Conservation (phyloP, 2,888 invertebrate genomes). For the Piscicola geometra region DNA sequence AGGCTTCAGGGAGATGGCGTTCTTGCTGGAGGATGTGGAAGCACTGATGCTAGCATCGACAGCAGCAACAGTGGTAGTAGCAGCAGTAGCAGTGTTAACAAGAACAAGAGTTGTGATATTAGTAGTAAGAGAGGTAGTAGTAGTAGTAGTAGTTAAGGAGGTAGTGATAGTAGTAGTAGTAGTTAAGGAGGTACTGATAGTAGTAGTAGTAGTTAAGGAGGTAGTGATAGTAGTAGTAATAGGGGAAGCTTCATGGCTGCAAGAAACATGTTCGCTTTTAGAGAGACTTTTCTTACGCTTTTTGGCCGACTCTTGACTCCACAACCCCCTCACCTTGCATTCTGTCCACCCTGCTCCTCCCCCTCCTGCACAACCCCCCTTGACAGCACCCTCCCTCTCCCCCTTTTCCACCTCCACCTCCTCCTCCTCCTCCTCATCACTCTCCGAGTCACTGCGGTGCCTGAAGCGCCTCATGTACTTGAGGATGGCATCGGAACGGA, state of each 20-base stretch:
- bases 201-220: too few species aligned
- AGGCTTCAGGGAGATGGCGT: too few species aligned
- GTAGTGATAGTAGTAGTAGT: too few species aligned
- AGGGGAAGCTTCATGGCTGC: not conserved
- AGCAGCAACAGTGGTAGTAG: not conserved
- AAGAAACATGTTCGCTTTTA: not conserved
- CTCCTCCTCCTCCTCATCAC: constrained; percentile 38
- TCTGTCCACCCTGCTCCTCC: not conserved
- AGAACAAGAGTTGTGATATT: not conserved
- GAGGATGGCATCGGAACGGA: constrained; percentile 49
- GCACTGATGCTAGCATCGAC: not conserved
- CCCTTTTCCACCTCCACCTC: constrained; percentile 5
- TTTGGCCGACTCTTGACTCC: not conserved
- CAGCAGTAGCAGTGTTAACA: not conserved
- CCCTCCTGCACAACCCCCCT: constrained; percentile 2
- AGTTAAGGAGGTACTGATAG: too few species aligned
- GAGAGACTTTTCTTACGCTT: not conserved
- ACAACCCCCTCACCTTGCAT: not conserved
- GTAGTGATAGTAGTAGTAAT: not conserved
- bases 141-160: too few species aligned
- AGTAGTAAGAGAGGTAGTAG: too few species aligned
- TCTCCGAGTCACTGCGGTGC: constrained; percentile 44
- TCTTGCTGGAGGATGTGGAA: too few species aligned
- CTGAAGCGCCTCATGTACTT: constrained; percentile 40
- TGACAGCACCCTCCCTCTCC: not conserved